phyloP scores from a whole-genome alignment of 1,140 invertebrate species.

The Goniozus legneri region DNA sequence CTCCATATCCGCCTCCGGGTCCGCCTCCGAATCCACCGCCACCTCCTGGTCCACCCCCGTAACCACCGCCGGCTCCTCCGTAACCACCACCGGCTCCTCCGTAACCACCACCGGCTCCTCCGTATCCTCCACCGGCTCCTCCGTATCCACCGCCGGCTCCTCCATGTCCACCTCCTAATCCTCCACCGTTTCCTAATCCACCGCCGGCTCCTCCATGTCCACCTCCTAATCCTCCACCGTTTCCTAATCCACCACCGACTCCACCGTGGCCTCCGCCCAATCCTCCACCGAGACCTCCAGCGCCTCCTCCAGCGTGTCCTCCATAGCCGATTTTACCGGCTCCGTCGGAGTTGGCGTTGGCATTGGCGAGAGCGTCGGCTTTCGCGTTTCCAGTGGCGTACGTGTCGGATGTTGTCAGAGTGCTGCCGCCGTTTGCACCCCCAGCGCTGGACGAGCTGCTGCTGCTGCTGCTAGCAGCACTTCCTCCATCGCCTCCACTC shows the following conservation, averaged over 20 bases:
- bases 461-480: too few species aligned
- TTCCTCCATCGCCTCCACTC: too few species aligned
- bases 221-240: not conserved
- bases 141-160: conserved; percentile 6
- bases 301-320: conserved; percentile 1
- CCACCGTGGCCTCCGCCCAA: conserved; percentile 1
- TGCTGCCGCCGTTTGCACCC: conserved; percentile 7
- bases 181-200: not conserved
- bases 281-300: conserved; percentile 1
- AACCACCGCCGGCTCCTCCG: not conserved
- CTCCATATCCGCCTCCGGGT: not conserved
- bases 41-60: conserved; percentile 5
- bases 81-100: conserved; percentile 5
- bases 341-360: not conserved
- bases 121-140: not conserved
- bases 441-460: conserved; percentile 18
- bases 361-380: conserved; percentile 11
- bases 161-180: conserved; percentile 1
- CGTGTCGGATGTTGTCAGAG: conserved; percentile 17
- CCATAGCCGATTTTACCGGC: not conserved
- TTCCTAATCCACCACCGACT: not conserved
- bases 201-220: not conserved
- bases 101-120: not conserved
- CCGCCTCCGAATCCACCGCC: conserved; percentile 3
- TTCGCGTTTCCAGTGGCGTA: conserved; percentile 16